Base-by-base conservation (phyloP, 1,140 invertebrate genomes). In the Colletes gigas region DNA sequence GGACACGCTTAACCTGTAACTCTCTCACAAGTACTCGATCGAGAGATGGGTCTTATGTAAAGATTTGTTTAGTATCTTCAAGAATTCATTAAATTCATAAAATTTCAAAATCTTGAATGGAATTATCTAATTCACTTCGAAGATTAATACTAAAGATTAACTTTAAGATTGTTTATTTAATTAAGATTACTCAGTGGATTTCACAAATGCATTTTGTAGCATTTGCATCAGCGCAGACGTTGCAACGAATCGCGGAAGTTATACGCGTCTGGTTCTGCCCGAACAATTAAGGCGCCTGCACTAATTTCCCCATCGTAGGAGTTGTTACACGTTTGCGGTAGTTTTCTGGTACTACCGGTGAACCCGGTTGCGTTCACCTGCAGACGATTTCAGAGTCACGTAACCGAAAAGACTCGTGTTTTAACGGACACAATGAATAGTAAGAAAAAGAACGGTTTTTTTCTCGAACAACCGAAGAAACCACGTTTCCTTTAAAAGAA, bases 271-370 rank as follows among this genome's bases (percentile, higher is more conserved):
- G 39, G n/a, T 66, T 66, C 7, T 19, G 30, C 50, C 21, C 47
- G 55, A 66, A 69, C 83, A 88, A 90, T 89, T 90, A 88, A 88
- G 60, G 65, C 83, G 76, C 55, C 85, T 65, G 69, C 83, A 88
- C 78, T 89, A 88, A 90, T 88, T 88, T 84, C 83, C 81, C 59
- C 66, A 65, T 65, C 78, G 69, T 70, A 71, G 81, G 78, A 88
- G 78, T 87, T 83, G 71, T 88, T 83, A 86, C 76, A 44, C 68
- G 86, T 30, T 78, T 85, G 76, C 83, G 52, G 75, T 82, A 69
- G 83, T 88, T 88, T 83, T 84, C 62, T 84, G 83, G 59, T 83
- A 86, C 21, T 9, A 76, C 63, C 63, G 52, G 41, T 75, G 41
- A 59, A 77, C 44, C 21, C 15, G 9, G 41, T 39, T 2, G 21